Evolutionary conservation across 2,797 vertebrate genomes (phyloP).

Genomic region (Crossoptilon crossoptilon): DNA sequence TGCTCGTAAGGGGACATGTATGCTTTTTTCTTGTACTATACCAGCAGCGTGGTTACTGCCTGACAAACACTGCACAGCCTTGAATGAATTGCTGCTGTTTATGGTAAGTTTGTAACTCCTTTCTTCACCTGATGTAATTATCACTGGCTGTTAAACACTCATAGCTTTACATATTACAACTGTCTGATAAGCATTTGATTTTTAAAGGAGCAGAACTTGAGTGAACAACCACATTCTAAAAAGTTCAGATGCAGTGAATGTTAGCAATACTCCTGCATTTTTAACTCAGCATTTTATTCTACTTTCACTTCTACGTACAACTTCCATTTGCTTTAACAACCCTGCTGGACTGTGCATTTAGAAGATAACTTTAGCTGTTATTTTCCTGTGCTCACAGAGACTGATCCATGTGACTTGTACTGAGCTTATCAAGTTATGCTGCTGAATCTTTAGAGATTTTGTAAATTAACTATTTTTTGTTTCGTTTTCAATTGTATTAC

Average conservation of each 20-base stretch:
- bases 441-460: not conserved
- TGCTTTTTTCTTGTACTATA: not conserved
- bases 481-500: not conserved
- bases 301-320: not conserved
- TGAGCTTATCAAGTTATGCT: not conserved
- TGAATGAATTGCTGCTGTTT: slow-evolving; percentile 29
- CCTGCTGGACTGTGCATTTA: not conserved
- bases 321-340: not conserved
- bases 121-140: slow-evolving; percentile 26
- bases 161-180: not conserved
- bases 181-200: not conserved
- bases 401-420: not conserved
- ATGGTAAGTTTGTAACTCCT: slow-evolving; percentile 45
- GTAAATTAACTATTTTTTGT: not conserved
- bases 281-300: not conserved
- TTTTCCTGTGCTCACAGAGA: not conserved
- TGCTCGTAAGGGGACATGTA: slow-evolving; percentile 16
- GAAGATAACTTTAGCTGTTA: not conserved
- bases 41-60: slow-evolving; percentile 30
- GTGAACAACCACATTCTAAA: not conserved
- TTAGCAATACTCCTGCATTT: not conserved
- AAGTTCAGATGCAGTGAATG: not conserved
- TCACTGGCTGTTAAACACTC: not conserved
- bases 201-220: not conserved
- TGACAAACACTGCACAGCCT: slow-evolving; percentile 27